phyloP scores from a whole-genome alignment of 2,888 invertebrate genomes.

The Eustalomyia histrio region DNA sequence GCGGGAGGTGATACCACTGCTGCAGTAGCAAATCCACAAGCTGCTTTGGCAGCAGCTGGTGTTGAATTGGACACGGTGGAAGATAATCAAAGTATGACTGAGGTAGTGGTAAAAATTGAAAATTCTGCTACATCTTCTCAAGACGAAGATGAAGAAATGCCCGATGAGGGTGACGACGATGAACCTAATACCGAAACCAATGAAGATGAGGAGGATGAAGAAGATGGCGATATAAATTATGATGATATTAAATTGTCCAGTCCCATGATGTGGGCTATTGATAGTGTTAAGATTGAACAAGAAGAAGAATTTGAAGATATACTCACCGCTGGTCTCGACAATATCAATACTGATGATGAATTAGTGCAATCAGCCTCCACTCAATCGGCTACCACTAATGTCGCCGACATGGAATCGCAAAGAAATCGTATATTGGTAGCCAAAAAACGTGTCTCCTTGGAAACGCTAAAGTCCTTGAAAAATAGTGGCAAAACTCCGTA shows the following conservation, averaged over 20 bases:
- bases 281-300: constrained; percentile 78
- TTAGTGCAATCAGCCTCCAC: constrained; percentile 72
- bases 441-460: constrained; percentile 59
- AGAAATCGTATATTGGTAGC: constrained; percentile 58
- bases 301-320: constrained; percentile 77
- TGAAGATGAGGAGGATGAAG: constrained; percentile 70
- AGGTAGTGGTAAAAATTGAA: constrained; percentile 77
- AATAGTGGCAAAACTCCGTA: constrained; percentile 38
- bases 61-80: constrained; percentile 76
- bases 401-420: constrained; percentile 44
- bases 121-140: constrained; percentile 72
- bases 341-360: constrained; percentile 74
- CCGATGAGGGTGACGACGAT: constrained; percentile 72
- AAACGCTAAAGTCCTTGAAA: constrained; percentile 51
- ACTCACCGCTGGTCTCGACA: constrained; percentile 72
- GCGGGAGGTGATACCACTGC: constrained; percentile 65
- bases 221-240: constrained; percentile 71
- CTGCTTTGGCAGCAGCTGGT: constrained; percentile 74
- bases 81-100: constrained; percentile 75
- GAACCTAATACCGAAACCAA: constrained; percentile 73
- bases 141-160: constrained; percentile 72
- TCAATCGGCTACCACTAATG: neutral
- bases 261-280: constrained; percentile 79
- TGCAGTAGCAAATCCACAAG: constrained; percentile 68
- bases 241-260: constrained; percentile 78